Conservation (phyloP, 2,113 vertebrate genomes). For the Catharus fuscescens region DNA sequence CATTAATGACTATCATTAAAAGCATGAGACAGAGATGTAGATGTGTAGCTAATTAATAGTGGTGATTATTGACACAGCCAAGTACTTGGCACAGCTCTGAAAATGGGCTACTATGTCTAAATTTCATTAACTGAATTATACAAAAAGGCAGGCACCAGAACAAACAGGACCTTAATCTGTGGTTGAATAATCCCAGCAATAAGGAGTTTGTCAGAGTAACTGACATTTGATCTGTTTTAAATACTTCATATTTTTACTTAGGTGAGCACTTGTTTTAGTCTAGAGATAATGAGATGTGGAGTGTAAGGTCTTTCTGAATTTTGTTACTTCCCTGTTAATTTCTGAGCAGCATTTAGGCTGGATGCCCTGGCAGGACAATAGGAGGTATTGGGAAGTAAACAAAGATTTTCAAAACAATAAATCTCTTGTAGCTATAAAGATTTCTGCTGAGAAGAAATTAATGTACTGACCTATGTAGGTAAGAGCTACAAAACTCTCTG, state of each 20-base stretch:
- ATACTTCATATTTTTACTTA: neutral
- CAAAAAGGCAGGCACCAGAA: neutral
- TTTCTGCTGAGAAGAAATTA: constrained; percentile 14
- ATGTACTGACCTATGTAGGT: constrained; percentile 18
- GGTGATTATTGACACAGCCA: neutral
- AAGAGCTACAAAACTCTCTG: neutral
- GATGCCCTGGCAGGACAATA: constrained; percentile 22
- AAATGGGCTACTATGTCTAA: neutral
- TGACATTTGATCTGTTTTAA: neutral
- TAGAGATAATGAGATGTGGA: neutral
- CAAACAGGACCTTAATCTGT: neutral
- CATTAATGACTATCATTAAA: neutral
- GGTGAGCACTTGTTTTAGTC: neutral
- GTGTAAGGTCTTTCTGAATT: neutral
- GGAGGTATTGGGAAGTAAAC: constrained; percentile 32
- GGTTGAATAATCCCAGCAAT: neutral
- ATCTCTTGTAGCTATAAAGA: constrained; percentile 29
- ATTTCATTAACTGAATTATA: neutral
- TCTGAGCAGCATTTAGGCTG: neutral
- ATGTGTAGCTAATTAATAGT: neutral
- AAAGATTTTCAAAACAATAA: constrained; percentile 56
- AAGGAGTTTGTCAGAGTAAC: neutral
- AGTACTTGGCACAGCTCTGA: neutral
- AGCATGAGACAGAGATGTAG: neutral
- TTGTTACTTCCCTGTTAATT: neutral